Evolutionary conservation across 2,888 invertebrate species (phyloP).

Genomic region (Helobdella robusta): DNA sequence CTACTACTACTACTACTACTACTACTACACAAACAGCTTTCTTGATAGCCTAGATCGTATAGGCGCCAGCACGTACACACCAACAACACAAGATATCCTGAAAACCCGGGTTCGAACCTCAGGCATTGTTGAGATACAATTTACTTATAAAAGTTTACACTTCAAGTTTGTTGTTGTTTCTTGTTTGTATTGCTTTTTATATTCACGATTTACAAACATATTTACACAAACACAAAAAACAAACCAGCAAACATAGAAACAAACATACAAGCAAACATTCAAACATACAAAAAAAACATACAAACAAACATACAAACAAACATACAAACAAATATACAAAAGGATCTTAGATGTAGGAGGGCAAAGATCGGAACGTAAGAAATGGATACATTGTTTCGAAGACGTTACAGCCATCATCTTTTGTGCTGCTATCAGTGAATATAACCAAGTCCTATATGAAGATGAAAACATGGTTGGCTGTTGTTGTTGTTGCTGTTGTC

Average conservation of each 20-base stretch:
- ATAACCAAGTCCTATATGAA: constrained; percentile 98
- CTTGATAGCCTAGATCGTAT: constrained; percentile 96
- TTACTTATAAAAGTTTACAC: constrained; percentile 99
- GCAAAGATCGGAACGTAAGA: constrained; percentile 79
- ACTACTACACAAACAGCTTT: no score
- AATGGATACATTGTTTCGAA: constrained; percentile 99
- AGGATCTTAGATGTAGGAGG: constrained; percentile 82
- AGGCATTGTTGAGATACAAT: constrained; percentile 99
- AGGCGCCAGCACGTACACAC: constrained; percentile 96
- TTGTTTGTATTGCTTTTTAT: no score
- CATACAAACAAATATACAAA: neutral
- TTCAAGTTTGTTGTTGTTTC: no score
- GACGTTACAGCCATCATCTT: constrained; percentile 99
- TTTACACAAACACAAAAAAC: no score
- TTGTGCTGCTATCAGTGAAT: constrained; percentile 99
- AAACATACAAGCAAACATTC: no score
- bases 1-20: no score
- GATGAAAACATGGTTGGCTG: constrained; percentile 94
- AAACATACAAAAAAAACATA: no score
- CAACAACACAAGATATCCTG: constrained; percentile 97
- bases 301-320: no score
- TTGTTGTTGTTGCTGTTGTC: neutral
- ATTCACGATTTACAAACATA: no score
- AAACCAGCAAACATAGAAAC: no score
- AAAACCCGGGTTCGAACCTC: constrained; percentile 99